phyloP scores from a whole-genome alignment of 2,888 invertebrate species.

The Clistopyga incitator region DNA sequence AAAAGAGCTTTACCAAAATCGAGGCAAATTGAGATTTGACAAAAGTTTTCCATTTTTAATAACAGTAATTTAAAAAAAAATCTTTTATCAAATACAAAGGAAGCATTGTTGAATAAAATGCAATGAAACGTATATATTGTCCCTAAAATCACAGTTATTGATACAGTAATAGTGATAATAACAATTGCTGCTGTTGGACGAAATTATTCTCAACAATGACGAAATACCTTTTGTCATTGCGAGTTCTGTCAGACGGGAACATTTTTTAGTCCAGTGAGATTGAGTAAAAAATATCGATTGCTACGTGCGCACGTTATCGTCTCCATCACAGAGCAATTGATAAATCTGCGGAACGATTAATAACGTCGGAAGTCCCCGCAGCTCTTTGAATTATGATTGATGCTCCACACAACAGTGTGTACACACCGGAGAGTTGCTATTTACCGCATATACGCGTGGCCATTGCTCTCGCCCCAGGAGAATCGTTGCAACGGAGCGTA shows the following conservation, averaged over 20 bases:
- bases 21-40: background rate
- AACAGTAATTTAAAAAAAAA: too few relatives aligned
- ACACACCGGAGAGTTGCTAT: background rate
- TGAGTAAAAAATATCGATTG: conserved; percentile 21
- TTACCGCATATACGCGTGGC: conserved; percentile 1
- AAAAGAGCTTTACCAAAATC: background rate
- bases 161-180: too few relatives aligned
- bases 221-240: background rate
- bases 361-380: conserved; percentile 55
- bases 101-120: too few relatives aligned
- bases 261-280: background rate
- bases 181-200: background rate
- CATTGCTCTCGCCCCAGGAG: conserved; percentile 14
- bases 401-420: conserved; percentile 44
- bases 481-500: conserved; percentile 29
- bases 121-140: too few relatives aligned
- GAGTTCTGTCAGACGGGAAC: background rate
- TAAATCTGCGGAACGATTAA: conserved; percentile 65
- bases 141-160: too few relatives aligned
- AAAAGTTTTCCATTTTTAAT: too few relatives aligned
- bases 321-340: conserved; percentile 52
- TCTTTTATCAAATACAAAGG: too few relatives aligned
- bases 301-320: conserved; percentile 30
- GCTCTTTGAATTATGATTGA: conserved; percentile 62
- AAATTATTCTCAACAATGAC: background rate